Percentiles rank a stretch among this genome's conserved stretches.
phyloP scores from a whole-genome alignment of 2,797 vertebrate species.

The Capromys pilorides region DNA sequence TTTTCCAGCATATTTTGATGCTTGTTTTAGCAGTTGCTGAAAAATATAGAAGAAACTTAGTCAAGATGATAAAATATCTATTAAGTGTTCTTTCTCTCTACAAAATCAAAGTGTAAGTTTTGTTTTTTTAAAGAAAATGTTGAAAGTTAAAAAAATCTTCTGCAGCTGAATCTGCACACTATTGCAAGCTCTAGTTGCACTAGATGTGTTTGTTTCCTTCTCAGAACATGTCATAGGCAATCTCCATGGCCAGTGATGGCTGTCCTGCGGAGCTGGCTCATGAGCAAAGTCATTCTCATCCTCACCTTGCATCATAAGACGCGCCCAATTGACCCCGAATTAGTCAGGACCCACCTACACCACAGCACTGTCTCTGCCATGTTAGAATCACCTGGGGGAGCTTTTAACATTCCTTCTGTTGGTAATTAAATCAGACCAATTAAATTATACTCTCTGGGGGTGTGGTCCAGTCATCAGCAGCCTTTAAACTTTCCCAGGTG shows the following conservation, averaged over 20 bases:
- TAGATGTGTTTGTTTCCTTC: not conserved
- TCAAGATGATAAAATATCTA: not conserved
- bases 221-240: not conserved
- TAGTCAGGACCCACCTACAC: conserved; percentile 59
- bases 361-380: not conserved
- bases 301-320: not conserved
- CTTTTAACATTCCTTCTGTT: conserved; percentile 32
- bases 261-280: not conserved
- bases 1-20: not conserved
- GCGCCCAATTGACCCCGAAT: conserved; percentile 46
- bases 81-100: not conserved
- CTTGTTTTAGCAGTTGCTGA: not conserved
- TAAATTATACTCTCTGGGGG: conserved; percentile 60
- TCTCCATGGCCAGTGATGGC: not conserved
- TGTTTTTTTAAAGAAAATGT: not conserved
- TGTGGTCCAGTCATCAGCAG: not conserved
- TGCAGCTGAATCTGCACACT: not conserved
- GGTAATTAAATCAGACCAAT: conserved; percentile 74
- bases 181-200: not conserved
- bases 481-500: conserved; percentile 62
- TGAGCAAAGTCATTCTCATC: not conserved
- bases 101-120: not conserved
- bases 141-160: conserved; percentile 36
- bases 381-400: conserved; percentile 62
- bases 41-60: not conserved